phyloP scores from a whole-genome alignment of 2,888 invertebrate genomes.

The Himalopsyche anomala region DNA sequence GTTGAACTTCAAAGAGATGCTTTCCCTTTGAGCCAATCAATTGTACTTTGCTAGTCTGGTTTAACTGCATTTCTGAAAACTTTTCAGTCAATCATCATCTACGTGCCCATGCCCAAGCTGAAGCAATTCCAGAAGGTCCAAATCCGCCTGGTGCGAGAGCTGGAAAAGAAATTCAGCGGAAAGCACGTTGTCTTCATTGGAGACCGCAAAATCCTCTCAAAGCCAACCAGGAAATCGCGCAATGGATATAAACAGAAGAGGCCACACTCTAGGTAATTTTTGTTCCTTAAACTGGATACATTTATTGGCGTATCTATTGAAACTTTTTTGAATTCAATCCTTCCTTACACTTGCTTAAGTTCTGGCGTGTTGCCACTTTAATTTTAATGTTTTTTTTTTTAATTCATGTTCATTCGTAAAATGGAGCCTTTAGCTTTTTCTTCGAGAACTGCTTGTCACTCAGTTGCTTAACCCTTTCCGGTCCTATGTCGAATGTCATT shows the following conservation, averaged over 20 bases:
- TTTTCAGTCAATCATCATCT: conserved; percentile 94
- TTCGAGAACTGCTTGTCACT: too few relatives aligned
- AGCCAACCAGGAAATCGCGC: conserved; percentile 96
- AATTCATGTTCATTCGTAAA: too few relatives aligned
- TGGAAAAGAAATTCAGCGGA: conserved; percentile 99
- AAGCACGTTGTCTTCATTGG: conserved; percentile 99
- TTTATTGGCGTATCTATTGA: not conserved
- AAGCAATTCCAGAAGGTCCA: conserved; percentile 99
- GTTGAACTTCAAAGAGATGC: too few relatives aligned
- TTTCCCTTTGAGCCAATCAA: too few relatives aligned
- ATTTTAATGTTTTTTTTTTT: too few relatives aligned
- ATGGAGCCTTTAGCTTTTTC: too few relatives aligned
- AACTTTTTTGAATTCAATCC: too few relatives aligned
- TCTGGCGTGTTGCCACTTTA: too few relatives aligned
- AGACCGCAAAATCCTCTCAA: conserved; percentile 97
- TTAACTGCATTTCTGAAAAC: too few relatives aligned
- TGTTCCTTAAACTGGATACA: not conserved
- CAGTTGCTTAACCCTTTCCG: conserved; percentile 38
- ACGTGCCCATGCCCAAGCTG: conserved; percentile 98
- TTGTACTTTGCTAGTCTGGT: too few relatives aligned
- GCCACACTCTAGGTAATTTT: conserved; percentile 80
- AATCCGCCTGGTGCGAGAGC: conserved; percentile 95
- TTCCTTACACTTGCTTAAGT: too few relatives aligned
- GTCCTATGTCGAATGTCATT: conserved; percentile 54
- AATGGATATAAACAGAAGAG: conserved; percentile 86